phyloP scores from a whole-genome alignment of 1,140 invertebrate species.

The Procambarus clarkii region DNA sequence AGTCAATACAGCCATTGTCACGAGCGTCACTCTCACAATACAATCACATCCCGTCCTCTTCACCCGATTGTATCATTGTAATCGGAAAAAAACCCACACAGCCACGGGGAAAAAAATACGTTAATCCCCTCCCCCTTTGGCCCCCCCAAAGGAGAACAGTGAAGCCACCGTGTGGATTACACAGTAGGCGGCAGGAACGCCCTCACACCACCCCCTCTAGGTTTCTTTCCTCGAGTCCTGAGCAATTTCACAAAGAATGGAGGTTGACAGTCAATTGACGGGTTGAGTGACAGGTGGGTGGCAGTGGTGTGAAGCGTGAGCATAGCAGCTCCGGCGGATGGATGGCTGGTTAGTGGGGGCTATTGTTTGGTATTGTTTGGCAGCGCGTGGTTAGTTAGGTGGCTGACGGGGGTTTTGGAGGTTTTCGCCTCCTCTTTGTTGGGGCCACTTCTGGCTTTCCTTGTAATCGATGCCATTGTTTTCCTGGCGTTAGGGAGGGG shows the following conservation, averaged over 20 bases:
- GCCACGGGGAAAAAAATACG: not conserved
- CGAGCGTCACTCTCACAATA: no score
- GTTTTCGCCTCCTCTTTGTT: not conserved
- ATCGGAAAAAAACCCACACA: not conserved
- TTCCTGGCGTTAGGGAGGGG: not conserved
- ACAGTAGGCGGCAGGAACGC: not conserved
- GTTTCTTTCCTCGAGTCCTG: conserved; percentile 1
- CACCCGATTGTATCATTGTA: no score
- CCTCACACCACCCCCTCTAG: not conserved
- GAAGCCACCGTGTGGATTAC: not conserved
- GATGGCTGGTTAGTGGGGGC: conserved; percentile 20
- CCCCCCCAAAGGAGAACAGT: not conserved
- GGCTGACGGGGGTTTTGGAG: conserved; percentile 8
- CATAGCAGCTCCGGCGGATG: conserved; percentile 2
- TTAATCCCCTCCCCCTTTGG: not conserved
- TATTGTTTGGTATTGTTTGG: conserved; percentile 51
- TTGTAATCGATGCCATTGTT: conserved; percentile 33
- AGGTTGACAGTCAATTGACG: conserved; percentile 53
- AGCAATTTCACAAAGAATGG: conserved; percentile 51
- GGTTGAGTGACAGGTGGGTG: conserved; percentile 35
- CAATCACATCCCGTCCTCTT: no score
- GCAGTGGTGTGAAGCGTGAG: conserved; percentile 28
- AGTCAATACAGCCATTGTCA: no score
- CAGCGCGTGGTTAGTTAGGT: conserved; percentile 43
- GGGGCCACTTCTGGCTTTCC: no score